Percentiles rank a stretch among this genome's conserved stretches.
phyloP scores from a whole-genome alignment of 1,140 invertebrate genomes.

The Drosophila athabasca region DNA sequence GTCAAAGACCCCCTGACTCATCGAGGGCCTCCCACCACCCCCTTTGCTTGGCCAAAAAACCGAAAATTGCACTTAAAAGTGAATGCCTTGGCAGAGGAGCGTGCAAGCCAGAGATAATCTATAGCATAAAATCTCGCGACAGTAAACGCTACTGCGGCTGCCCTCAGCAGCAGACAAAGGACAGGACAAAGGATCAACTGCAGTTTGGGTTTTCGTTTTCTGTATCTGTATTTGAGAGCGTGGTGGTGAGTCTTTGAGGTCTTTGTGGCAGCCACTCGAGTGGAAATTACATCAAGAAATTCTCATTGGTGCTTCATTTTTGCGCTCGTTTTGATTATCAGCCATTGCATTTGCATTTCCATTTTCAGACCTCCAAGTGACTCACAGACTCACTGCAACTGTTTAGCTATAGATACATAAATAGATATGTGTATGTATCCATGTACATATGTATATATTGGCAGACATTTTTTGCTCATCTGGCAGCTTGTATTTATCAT shows the following conservation, averaged over 20 bases:
- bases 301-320: constrained; percentile 60
- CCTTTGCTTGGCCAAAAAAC: constrained; percentile 25
- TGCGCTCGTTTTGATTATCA: constrained; percentile 76
- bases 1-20: constrained; percentile 54
- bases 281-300: constrained; percentile 69
- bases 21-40: constrained; percentile 17
- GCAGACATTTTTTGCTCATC: constrained; percentile 39
- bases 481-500: constrained; percentile 75
- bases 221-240: not conserved
- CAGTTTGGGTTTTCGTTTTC: constrained; percentile 25
- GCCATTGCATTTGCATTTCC: constrained; percentile 60
- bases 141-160: constrained; percentile 53
- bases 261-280: constrained; percentile 42
- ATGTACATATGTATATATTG: not conserved
- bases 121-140: constrained; percentile 77
- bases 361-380: constrained; percentile 24
- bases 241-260: not conserved
- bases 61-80: constrained; percentile 77
- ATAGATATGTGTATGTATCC: too few species aligned
- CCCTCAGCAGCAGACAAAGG: constrained; percentile 56
- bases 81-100: constrained; percentile 50
- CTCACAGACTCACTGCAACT: constrained; percentile 55
- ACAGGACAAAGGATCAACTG: constrained; percentile 51
- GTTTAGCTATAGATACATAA: not conserved
- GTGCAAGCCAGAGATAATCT: constrained; percentile 65